Base-by-base conservation (phyloP, 2,888 invertebrate species). In the Tenodera sinensis region DNA sequence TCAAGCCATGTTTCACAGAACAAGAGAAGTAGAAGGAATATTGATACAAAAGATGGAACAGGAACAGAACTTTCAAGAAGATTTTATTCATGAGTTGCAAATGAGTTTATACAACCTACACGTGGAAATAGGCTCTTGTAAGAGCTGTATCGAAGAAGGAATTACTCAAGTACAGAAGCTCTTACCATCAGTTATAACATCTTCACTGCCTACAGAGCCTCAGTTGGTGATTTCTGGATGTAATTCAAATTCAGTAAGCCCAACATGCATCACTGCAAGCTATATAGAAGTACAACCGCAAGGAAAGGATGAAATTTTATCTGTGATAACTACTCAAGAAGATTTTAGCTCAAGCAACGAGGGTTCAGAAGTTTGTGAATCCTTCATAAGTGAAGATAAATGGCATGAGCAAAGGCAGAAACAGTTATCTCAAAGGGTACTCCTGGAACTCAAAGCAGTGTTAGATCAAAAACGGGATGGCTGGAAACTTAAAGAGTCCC, bases 361-460 rank as follows among this genome's bases (percentile, higher is more conserved):
- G 6, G 83, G 54, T 47, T 28, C n/a, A 14, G 83, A 84, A 28
- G 25, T 34, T n/a, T 20, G n/a, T n/a, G 42, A 27, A 25, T 34
- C 34, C 20, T 25, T 88, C 12, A n/a, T 28, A 47, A 83, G 28
- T 28, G 84, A 15, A 34, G 54, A 88, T 28, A 27, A 47, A 30
- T 27, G 30, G 15, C n/a, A 84, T 71, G 25, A 83, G 28, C 54
- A 84, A 34, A 83, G n/a, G 20, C 27, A 28, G 25, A 83, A 88
- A 30, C 54, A 88, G 14, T 83, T 30, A 42, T 82, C 88, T 83
- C 54, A 54, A 25, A 88, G 87, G 71, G n/a, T 88, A 12, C 83
- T 88, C 2, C 71, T 54, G 42, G 88, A 88, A 88, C 84, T 88
- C 47, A 88, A 88, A 47, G 42, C 71, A 83, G 88, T 83, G 28